These are phyloP conservation scores for Leguminivora glycinivorella DNA, from an alignment of 1,140 invertebrate genomes.

Conservation along the genomic window DNA sequence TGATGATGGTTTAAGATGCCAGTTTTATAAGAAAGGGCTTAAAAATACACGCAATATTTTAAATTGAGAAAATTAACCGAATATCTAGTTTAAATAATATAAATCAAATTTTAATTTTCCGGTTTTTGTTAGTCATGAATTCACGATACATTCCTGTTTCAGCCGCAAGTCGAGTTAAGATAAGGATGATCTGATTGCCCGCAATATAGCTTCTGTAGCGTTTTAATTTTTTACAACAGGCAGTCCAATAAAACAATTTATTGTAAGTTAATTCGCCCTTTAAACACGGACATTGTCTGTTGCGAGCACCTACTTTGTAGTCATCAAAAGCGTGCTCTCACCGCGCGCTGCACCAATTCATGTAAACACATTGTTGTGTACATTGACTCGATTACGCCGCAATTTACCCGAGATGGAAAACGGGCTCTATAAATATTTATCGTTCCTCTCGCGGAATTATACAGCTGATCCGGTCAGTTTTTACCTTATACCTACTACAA, in stretches of 20 bases:
- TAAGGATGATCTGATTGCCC: conserved; percentile 24
- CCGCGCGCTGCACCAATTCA: conserved; percentile 36
- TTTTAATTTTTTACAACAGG: conserved; percentile 50
- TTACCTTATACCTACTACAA: conserved; percentile 54
- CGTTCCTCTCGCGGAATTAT: conserved; percentile 57
- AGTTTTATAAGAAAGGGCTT: background rate
- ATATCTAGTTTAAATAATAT: no score
- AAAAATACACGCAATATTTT: background rate
- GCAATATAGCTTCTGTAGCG: conserved; percentile 24
- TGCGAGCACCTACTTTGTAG: conserved; percentile 61
- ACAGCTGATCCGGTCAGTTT: conserved; percentile 49
- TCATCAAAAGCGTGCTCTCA: conserved; percentile 27
- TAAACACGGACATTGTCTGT: conserved; percentile 55
- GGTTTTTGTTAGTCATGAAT: background rate
- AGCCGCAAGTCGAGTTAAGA: background rate
- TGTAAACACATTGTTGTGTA: conserved; percentile 67
- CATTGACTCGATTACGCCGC: conserved; percentile 62
- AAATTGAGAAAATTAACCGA: no score
- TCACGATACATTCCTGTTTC: background rate
- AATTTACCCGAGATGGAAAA: conserved; percentile 65
- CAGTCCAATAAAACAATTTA: conserved; percentile 67
- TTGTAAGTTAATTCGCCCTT: conserved; percentile 63
- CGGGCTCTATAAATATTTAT: conserved; percentile 73
- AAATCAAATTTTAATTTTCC: background rate
- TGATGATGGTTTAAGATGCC: background rate